These are phyloP conservation scores for Lamprotornis superbus DNA, from an alignment of 2,113 vertebrate genomes.

Conservation along the genomic window DNA sequence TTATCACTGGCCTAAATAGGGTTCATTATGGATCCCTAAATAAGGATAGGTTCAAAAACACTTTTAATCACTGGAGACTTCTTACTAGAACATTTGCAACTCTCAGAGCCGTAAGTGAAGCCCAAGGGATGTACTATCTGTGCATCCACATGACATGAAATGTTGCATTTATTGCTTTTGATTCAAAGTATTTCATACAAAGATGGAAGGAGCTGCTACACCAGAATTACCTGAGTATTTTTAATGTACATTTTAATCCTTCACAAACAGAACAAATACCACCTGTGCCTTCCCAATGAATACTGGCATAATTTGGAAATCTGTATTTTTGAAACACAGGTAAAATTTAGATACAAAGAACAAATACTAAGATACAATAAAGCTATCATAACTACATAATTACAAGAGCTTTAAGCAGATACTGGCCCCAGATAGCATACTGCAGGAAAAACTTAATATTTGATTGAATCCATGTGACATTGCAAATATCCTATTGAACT, in stretches of 20 bases:
- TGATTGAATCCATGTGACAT: not conserved
- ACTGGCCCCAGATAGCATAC: not conserved
- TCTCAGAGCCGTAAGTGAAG: not conserved
- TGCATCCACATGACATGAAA: not conserved
- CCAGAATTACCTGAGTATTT: not conserved
- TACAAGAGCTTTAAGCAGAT: not conserved
- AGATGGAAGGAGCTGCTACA: not conserved
- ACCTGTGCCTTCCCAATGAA: not conserved
- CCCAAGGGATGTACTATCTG: not conserved
- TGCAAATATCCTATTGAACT: not conserved
- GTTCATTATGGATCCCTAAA: not conserved
- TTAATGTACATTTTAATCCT: not conserved
- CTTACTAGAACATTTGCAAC: not conserved
- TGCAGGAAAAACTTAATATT: not conserved
- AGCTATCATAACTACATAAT: not conserved
- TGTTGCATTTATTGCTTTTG: not conserved
- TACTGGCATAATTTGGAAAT: not conserved
- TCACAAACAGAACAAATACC: not conserved
- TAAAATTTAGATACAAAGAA: not conserved
- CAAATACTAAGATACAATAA: not conserved
- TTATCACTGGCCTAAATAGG: not conserved
- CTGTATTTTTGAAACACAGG: not conserved
- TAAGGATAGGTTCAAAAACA: not conserved
- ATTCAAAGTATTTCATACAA: not conserved
- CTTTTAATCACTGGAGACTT: not conserved